Evolutionary conservation across 2,797 vertebrate genomes (phyloP).

Genomic region (Spondyliosoma cantharus): DNA sequence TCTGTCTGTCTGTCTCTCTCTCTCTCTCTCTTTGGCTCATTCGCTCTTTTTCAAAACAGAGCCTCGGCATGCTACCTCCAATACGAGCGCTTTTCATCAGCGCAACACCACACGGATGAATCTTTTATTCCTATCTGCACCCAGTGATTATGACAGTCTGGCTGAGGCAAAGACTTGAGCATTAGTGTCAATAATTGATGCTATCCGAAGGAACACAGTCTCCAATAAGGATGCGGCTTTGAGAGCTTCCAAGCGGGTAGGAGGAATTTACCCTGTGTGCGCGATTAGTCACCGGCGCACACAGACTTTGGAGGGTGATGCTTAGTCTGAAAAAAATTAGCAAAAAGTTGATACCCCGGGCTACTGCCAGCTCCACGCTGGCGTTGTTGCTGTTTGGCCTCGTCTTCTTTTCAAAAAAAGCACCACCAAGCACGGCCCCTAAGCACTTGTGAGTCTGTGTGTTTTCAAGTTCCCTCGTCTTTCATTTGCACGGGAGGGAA

Average conservation of each 20-base stretch:
- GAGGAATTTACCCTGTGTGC: slow-evolving; percentile 30
- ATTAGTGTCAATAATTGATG: slow-evolving; percentile 74
- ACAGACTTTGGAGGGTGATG: slow-evolving; percentile 17
- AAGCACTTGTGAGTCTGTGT: slow-evolving; percentile 27
- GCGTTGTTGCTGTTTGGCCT: slow-evolving; percentile 42
- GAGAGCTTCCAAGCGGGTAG: slow-evolving; percentile 40
- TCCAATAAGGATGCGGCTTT: slow-evolving; percentile 41
- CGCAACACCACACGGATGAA: slow-evolving; percentile 52
- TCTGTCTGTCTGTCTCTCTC: slow-evolving; percentile 39
- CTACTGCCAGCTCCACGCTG: slow-evolving; percentile 4
- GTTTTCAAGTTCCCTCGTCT: slow-evolving; percentile 53
- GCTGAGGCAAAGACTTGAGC: slow-evolving; percentile 50
- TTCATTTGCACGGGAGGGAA: slow-evolving; percentile 54
- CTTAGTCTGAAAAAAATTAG: slow-evolving; percentile 9
- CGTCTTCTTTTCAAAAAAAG: slow-evolving; percentile 13
- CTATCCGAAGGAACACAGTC: slow-evolving; percentile 46
- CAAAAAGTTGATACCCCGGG: slow-evolving; percentile 38
- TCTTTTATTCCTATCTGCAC: slow-evolving; percentile 60
- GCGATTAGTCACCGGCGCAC: slow-evolving; percentile 42
- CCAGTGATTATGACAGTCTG: slow-evolving; percentile 56
- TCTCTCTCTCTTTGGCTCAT: slow-evolving; percentile 34
- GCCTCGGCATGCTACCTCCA: slow-evolving; percentile 41
- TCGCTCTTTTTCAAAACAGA: slow-evolving; percentile 35
- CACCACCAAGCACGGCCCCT: slow-evolving; percentile 31
- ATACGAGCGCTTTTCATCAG: slow-evolving; percentile 56